Base-by-base conservation (phyloP, 2,888 invertebrate genomes). In the Thelaira solivaga region DNA sequence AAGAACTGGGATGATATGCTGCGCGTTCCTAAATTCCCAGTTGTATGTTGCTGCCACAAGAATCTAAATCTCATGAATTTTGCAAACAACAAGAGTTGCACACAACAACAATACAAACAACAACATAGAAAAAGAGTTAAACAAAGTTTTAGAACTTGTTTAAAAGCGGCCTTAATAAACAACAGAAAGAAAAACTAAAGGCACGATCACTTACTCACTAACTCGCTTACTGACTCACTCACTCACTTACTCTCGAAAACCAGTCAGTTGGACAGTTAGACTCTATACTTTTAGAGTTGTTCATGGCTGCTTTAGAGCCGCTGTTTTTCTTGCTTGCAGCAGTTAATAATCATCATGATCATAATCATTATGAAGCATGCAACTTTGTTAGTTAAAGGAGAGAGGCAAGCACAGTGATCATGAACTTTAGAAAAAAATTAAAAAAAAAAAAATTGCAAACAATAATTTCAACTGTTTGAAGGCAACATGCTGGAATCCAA, bases 121-220 rank as follows among this genome's bases (percentile, higher is more conserved):
- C n/a, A n/a, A n/a, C n/a, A n/a, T n/a, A n/a, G n/a, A n/a, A n/a
- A n/a, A n/a, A n/a, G n/a, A n/a, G 53, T 43, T 24, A 7, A 51
- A 68, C 53, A 68, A 55, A 55, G 26, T 74, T 78, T 67, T 71
- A 78, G 78, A 78, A 78, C 78, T 78, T 61, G 78, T 78, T 78
- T 78, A 69, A 73, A 73, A 71, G 20, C 74, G 67, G 57, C 24
- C 72, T 77, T 65, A 53, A 31, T 69, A 57, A 53, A 26, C 47
- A 43, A 68, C 29, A 45, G 51, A 74, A 61, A 2, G 31, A 41
- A 13, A 49, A 10, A 22, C 29, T 13, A 26, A 34, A 53, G n/a
- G 22, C 47, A 13, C 34, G 10, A 49, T 6, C 29, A 26, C 2
- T 16, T 22, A 29, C 4, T 8, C n/a, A 6, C 22, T 16, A 10